Evolutionary conservation across 35 echinoderm and acorn worm genomes (phyloP).

Genomic region (Heliocidaris tuberculata): DNA sequence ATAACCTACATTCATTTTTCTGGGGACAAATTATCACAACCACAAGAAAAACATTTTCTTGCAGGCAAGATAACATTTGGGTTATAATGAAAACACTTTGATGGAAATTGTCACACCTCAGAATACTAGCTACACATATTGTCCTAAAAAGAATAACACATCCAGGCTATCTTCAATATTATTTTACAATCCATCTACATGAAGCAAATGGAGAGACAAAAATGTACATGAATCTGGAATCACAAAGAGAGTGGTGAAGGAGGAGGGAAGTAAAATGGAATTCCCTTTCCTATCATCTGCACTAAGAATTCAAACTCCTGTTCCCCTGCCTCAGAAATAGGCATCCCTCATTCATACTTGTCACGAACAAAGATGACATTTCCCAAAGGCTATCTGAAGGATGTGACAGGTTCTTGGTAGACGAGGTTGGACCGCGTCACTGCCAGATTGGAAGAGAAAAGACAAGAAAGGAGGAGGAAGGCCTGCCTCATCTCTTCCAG

Average conservation of each 20-base stretch:
- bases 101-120: not conserved
- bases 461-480: not conserved
- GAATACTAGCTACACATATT: not conserved
- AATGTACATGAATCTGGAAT: not conserved
- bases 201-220: not conserved
- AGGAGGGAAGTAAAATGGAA: not conserved
- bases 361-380: not conserved
- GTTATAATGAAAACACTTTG: not conserved
- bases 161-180: not conserved
- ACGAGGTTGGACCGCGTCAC: slow-evolving; percentile 6
- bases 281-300: not conserved
- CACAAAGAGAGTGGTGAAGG: not conserved
- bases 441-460: not conserved
- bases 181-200: not conserved
- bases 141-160: not conserved
- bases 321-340: not conserved
- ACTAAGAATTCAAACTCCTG: slow-evolving; percentile 9
- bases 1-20: not conserved
- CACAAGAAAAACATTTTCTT: not conserved
- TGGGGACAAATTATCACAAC: not conserved
- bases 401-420: not conserved
- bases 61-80: not conserved
- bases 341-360: slow-evolving; percentile 20
- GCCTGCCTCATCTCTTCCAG: slow-evolving; percentile 1
- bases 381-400: slow-evolving; percentile 15